Evolutionary conservation across 35 echinoderm and acorn worm genomes (phyloP).

Genomic region (Antedon bifida): DNA sequence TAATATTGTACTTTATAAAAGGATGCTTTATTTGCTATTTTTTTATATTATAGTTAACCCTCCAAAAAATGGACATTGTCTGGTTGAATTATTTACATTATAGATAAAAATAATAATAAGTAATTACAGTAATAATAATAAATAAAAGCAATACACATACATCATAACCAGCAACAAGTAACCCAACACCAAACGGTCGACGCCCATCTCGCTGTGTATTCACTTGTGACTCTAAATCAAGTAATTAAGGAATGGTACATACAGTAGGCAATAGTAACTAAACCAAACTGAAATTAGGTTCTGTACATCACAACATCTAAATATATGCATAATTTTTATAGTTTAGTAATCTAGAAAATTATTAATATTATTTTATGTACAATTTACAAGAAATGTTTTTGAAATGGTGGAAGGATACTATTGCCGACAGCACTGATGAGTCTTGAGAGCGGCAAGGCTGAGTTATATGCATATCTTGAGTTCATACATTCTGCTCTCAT

Average conservation of each 20-base stretch:
- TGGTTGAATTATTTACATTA: too few species aligned
- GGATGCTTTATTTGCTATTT: background rate
- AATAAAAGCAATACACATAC: constrained; percentile 33
- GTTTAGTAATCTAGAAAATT: too few species aligned
- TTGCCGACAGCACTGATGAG: constrained; percentile 66
- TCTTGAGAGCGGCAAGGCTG: constrained; percentile 73
- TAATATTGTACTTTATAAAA: background rate
- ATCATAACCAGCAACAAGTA: constrained; percentile 95
- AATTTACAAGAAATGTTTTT: too few species aligned
- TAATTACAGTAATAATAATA: background rate
- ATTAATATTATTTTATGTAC: too few species aligned
- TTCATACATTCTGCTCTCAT: constrained; percentile 99
- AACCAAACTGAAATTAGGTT: too few species aligned
- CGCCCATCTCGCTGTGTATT: constrained; percentile 92
- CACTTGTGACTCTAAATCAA: constrained; percentile 62
- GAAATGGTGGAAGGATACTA: constrained; percentile 57
- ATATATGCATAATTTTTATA: too few species aligned
- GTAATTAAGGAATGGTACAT: constrained; percentile 7
- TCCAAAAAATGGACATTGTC: too few species aligned
- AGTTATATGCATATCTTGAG: constrained; percentile 84
- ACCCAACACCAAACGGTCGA: constrained; percentile 85
- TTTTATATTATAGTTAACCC: background rate
- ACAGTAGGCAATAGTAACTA: background rate
- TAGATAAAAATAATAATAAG: background rate
- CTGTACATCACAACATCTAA: too few species aligned